phyloP scores from a whole-genome alignment of 1,140 invertebrate genomes.

The Chrysoperla carnea region DNA sequence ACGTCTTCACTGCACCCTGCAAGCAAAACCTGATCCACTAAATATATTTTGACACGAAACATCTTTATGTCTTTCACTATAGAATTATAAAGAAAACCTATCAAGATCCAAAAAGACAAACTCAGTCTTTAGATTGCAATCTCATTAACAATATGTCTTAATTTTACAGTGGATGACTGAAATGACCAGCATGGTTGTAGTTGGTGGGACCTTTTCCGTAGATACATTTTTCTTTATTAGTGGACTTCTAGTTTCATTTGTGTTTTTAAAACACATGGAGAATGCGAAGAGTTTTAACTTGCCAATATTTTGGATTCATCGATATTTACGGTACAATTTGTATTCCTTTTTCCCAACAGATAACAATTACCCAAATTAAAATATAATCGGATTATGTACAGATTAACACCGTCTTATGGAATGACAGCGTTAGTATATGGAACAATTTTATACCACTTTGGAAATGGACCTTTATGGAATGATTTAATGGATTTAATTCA shows the following conservation, averaged over 20 bases:
- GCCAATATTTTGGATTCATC: background rate
- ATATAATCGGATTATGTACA: slow-evolving; percentile 25
- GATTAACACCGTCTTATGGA: slow-evolving; percentile 38
- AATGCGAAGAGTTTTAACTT: slow-evolving; percentile 13
- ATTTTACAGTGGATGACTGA: background rate
- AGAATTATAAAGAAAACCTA: too few relatives aligned
- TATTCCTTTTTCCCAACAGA: background rate
- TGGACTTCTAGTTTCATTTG: background rate
- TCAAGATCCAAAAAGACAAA: too few relatives aligned
- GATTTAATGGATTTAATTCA: slow-evolving; percentile 17
- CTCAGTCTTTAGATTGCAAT: too few relatives aligned
- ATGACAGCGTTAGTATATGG: slow-evolving; percentile 31
- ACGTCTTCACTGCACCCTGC: too few relatives aligned
- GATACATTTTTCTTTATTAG: background rate
- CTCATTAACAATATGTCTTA: too few relatives aligned
- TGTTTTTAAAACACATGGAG: slow-evolving; percentile 25
- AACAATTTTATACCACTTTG: slow-evolving; percentile 30
- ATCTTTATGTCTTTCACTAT: too few relatives aligned
- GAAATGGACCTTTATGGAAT: slow-evolving; percentile 30
- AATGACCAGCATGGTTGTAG: background rate
- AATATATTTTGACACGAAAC: too few relatives aligned
- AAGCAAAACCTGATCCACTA: too few relatives aligned
- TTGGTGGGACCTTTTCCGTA: background rate
- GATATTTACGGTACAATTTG: background rate
- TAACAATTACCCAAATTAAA: background rate